These are phyloP conservation scores for Diachasma alloeum DNA, from an alignment of 1,140 invertebrate genomes.

Conservation along the genomic window DNA sequence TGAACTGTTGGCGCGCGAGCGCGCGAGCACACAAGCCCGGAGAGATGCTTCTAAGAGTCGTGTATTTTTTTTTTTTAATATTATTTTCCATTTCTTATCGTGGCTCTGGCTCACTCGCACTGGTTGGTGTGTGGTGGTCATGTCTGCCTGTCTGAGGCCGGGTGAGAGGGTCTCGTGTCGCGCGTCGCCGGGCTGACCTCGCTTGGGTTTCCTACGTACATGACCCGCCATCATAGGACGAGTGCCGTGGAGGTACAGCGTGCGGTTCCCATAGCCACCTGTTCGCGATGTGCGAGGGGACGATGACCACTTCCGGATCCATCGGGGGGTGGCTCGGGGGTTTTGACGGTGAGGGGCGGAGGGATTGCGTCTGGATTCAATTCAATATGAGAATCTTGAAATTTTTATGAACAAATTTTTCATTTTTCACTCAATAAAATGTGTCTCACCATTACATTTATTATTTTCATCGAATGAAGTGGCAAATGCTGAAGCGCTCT, in stretches of 20 bases:
- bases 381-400: too few relatives aligned
- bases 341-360: too few relatives aligned
- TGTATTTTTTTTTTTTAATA: not conserved
- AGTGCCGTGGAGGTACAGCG: not conserved
- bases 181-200: conserved; percentile 33
- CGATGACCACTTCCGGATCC: conserved; percentile 10
- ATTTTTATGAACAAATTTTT: too few relatives aligned
- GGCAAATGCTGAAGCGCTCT: too few relatives aligned
- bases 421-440: too few relatives aligned
- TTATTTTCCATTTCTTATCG: not conserved
- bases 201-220: not conserved
- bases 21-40: not conserved
- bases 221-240: not conserved
- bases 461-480: too few relatives aligned
- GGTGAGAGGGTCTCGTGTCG: conserved; percentile 36
- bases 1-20: not conserved
- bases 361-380: too few relatives aligned
- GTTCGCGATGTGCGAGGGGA: conserved; percentile 2
- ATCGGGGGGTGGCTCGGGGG: not conserved
- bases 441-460: too few relatives aligned
- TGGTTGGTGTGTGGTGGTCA: conserved; percentile 32
- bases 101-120: not conserved
- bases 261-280: conserved; percentile 27
- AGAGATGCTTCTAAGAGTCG: not conserved
- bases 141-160: conserved; percentile 32